These are phyloP conservation scores for Dermolepida albohirtum DNA, from an alignment of 2,888 invertebrate species.

Conservation along the genomic window DNA sequence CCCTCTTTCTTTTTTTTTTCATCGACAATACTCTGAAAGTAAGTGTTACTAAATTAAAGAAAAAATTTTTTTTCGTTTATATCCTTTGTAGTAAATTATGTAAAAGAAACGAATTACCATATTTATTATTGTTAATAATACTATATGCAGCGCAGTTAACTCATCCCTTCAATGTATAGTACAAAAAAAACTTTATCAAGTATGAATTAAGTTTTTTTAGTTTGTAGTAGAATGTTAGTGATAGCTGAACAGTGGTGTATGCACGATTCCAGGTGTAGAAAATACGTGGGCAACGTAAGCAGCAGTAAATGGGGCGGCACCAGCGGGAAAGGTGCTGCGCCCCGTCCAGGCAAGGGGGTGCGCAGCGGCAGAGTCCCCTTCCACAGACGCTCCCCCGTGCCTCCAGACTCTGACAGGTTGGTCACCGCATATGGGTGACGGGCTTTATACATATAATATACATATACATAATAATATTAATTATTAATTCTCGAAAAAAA, in stretches of 20 bases:
- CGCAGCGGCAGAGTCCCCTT: slow-evolving; percentile 70
- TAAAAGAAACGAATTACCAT: neutral
- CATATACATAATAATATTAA: slow-evolving; percentile 23
- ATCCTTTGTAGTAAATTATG: too few species aligned
- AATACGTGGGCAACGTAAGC: slow-evolving; percentile 58
- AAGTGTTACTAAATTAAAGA: too few species aligned
- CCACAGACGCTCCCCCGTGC: slow-evolving; percentile 71
- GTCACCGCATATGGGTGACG: slow-evolving; percentile 63
- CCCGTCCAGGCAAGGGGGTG: slow-evolving; percentile 64
- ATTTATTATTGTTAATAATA: neutral
- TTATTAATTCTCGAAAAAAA: slow-evolving; percentile 14
- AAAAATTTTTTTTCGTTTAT: too few species aligned
- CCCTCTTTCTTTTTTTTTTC: too few species aligned
- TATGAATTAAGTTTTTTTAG: slow-evolving; percentile 10
- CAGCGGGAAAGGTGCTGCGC: slow-evolving; percentile 51
- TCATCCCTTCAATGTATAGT: neutral
- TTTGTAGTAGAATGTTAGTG: slow-evolving; percentile 6
- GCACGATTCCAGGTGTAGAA: slow-evolving; percentile 64
- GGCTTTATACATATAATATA: slow-evolving; percentile 49
- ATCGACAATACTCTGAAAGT: too few species aligned
- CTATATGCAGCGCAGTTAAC: neutral
- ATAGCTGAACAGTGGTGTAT: slow-evolving; percentile 44
- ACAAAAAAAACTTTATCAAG: too few species aligned
- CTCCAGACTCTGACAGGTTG: slow-evolving; percentile 62
- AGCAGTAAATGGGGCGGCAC: slow-evolving; percentile 55